Conservation (phyloP, 1,140 invertebrate genomes). For the Saxidomus purpurata region DNA sequence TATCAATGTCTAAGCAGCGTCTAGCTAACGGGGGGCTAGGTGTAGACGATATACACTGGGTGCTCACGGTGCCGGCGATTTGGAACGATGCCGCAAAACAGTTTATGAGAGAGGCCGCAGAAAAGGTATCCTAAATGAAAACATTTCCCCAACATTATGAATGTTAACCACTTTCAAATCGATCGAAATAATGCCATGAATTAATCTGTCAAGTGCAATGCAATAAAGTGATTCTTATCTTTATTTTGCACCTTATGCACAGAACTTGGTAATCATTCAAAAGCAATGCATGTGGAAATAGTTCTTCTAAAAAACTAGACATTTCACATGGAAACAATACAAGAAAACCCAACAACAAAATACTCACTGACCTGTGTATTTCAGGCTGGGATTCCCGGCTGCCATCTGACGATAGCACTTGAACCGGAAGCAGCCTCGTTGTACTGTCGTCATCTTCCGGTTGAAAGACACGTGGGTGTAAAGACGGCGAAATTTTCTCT, state of each 20-base stretch:
- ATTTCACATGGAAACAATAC: too few relatives aligned
- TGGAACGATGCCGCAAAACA: slow-evolving; percentile 59
- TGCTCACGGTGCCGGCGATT: slow-evolving; percentile 53
- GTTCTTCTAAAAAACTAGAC: too few relatives aligned
- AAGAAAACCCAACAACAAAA: too few relatives aligned
- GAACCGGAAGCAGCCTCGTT: slow-evolving; percentile 43
- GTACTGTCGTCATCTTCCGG: slow-evolving; percentile 28
- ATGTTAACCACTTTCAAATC: too few relatives aligned
- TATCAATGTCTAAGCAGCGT: slow-evolving; percentile 33
- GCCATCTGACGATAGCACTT: not conserved
- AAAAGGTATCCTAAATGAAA: too few relatives aligned
- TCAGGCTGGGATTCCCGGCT: slow-evolving; percentile 11
- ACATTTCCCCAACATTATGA: too few relatives aligned
- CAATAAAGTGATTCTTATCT: too few relatives aligned
- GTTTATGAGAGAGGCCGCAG: slow-evolving; percentile 56
- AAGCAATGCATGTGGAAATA: too few relatives aligned
- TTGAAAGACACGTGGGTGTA: not conserved
- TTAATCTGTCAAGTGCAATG: too few relatives aligned
- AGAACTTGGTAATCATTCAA: too few relatives aligned
- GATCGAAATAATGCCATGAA: too few relatives aligned
- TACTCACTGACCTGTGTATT: not conserved
- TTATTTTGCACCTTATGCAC: too few relatives aligned
- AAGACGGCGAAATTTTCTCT: not conserved
- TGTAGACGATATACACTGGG: slow-evolving; percentile 30
- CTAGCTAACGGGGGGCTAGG: not conserved